Base-by-base conservation (phyloP, 1,140 invertebrate genomes). In the Homalodisca vitripennis region DNA sequence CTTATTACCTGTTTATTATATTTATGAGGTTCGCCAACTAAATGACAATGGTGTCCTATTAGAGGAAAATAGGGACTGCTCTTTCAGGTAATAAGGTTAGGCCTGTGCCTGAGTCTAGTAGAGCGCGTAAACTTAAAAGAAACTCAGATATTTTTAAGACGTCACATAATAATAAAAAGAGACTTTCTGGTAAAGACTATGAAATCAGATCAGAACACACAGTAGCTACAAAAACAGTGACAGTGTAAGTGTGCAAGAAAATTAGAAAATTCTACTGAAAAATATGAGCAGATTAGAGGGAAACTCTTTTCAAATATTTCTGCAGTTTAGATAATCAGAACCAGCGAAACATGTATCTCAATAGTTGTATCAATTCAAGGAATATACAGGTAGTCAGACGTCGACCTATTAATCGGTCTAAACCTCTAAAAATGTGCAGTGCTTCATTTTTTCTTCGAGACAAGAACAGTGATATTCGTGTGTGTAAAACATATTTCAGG, bases 391-490 rank as follows among this genome's bases (percentile, higher is more conserved):
- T n/a, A n/a, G n/a, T n/a, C n/a, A 12, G 57, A 30, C 22, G 27
- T 62, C 57, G 57, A 12, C 57, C 57, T 55, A 26, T 12, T 3
- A 29, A 24, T 62, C 3, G 29, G 27, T 24, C 27, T 30, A 62
- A 24, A 29, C 22, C 57, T 26, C 57, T 27, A 3, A 22, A 27
- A 29, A 62, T 12, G 10, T 27, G 29, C 27, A 26, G 3, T 29
- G 24, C 29, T 62, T 62, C 57, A 22, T 62, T 62, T 62, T 62
- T 62, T 10, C n/a, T 62, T 3, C 6, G 27, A 26, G 27, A 26
- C 10, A 14, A 14, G 13, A 62, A 62, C 29, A 10, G 29, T 12
- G 69, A 70, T 70, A 57, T 70, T 29, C 62, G 41, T n/a, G n/a
- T n/a, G n/a, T n/a, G n/a, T n/a, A n/a, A n/a, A n/a, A n/a, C n/a